These are phyloP conservation scores for Folsomia candida DNA, from an alignment of 2,888 invertebrate species.

Conservation along the genomic window DNA sequence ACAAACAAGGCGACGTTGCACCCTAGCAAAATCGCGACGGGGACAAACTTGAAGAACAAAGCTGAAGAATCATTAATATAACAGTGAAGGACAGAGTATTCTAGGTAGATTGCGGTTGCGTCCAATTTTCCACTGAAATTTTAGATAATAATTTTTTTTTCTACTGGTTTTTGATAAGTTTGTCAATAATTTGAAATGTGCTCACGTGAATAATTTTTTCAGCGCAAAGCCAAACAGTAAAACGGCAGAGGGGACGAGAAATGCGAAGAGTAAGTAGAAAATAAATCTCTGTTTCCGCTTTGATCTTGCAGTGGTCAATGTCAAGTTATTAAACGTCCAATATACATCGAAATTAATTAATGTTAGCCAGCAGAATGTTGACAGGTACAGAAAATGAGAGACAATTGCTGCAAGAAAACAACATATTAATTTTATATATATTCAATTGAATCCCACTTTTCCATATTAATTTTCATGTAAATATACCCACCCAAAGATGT, in stretches of 20 bases:
- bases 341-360: constrained; percentile 38
- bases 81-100: constrained; percentile 32
- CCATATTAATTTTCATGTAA: background rate
- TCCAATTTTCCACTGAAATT: constrained; percentile 24
- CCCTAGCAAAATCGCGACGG: constrained; percentile 26
- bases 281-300: constrained; percentile 31
- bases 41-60: constrained; percentile 31
- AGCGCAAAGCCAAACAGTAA: constrained; percentile 17
- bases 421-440: too few relatives aligned
- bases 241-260: constrained; percentile 22
- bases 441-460: too few relatives aligned
- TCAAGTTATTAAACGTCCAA: constrained; percentile 31
- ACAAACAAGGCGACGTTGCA: constrained; percentile 29
- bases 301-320: constrained; percentile 18
- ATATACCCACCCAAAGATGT: constrained; percentile 19
- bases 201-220: constrained; percentile 23
- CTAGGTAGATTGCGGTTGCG: constrained; percentile 17
- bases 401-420: constrained; percentile 23
- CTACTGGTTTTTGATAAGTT: background rate
- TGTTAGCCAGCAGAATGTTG: constrained; percentile 34
- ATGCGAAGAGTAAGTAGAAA: constrained; percentile 24
- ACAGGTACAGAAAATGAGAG: constrained; percentile 35
- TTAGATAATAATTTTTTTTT: background rate
- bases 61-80: constrained; percentile 26
- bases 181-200: too few relatives aligned